phyloP scores from a whole-genome alignment of 1,140 invertebrate genomes.

The Helicoverpa zea region DNA sequence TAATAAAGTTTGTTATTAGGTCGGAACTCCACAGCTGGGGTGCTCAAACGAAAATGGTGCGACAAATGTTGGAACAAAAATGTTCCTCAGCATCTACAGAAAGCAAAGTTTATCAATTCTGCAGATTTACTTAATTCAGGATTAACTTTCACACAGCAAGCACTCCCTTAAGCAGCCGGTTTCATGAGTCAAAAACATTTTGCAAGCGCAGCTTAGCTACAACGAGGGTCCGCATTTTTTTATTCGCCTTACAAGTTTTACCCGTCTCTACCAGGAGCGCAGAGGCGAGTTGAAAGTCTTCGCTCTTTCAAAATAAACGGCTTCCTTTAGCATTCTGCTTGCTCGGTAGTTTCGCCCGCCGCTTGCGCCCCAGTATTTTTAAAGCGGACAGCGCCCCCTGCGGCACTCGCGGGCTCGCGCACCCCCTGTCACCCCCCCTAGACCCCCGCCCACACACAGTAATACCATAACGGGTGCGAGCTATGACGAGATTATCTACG shows the following conservation, averaged over 20 bases:
- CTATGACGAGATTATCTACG: slow-evolving; percentile 86
- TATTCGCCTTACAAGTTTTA: slow-evolving; percentile 72
- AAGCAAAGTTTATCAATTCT: slow-evolving; percentile 26
- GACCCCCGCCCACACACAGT: slow-evolving; percentile 78
- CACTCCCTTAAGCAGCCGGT: slow-evolving; percentile 56
- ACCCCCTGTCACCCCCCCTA: slow-evolving; percentile 58
- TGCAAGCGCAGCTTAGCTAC: slow-evolving; percentile 67
- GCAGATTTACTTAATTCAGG: slow-evolving; percentile 38
- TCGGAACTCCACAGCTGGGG: not conserved
- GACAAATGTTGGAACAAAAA: not conserved
- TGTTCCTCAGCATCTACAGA: not conserved
- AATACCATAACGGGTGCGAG: slow-evolving; percentile 86
- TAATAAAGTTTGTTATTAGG: slow-evolving; percentile 10
- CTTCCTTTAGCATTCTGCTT: slow-evolving; percentile 81
- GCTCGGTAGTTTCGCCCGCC: slow-evolving; percentile 76
- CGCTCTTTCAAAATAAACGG: slow-evolving; percentile 83
- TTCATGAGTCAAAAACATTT: slow-evolving; percentile 66
- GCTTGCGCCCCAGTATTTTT: slow-evolving; percentile 82
- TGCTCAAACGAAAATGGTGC: slow-evolving; percentile 7
- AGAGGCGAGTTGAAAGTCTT: slow-evolving; percentile 73
- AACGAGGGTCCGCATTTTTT: slow-evolving; percentile 61
- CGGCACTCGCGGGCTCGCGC: slow-evolving; percentile 68
- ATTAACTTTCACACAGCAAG: slow-evolving; percentile 58
- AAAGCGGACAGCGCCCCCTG: slow-evolving; percentile 83
- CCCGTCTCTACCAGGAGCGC: slow-evolving; percentile 72